These are phyloP conservation scores for Gymnothorax reevesii DNA, from an alignment of 2,797 vertebrate species.

Conservation along the genomic window DNA sequence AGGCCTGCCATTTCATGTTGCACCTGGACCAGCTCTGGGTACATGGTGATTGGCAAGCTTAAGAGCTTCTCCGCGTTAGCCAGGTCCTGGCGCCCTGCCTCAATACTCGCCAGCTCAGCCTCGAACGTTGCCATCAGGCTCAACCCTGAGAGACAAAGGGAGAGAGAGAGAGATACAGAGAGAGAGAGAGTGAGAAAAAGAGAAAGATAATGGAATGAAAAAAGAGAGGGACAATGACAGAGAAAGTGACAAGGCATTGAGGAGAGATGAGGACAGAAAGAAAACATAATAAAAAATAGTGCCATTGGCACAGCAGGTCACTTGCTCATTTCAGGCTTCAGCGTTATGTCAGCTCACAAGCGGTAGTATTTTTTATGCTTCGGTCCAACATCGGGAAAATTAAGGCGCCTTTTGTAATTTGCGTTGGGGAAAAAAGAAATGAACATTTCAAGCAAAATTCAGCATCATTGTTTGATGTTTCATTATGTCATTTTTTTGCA, in stretches of 20 bases:
- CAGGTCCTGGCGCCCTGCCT: constrained; percentile 74
- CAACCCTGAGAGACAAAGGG: constrained; percentile 66
- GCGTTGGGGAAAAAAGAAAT: too few species aligned
- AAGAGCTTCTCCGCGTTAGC: constrained; percentile 87
- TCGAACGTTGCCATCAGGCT: constrained; percentile 77
- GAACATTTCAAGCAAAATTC: too few species aligned
- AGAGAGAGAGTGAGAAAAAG: background rate
- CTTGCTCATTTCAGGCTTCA: too few species aligned
- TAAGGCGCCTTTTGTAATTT: too few species aligned
- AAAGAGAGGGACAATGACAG: background rate
- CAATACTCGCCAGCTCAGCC: constrained; percentile 74
- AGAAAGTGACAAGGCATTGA: background rate
- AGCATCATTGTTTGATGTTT: too few species aligned
- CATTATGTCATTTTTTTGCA: too few species aligned
- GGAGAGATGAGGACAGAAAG: background rate
- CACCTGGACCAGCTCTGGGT: constrained; percentile 78
- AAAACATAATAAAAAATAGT: too few species aligned
- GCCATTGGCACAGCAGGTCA: too few species aligned
- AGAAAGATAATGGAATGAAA: background rate
- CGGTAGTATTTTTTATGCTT: too few species aligned
- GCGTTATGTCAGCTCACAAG: too few species aligned
- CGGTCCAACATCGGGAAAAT: too few species aligned
- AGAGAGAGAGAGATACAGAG: background rate
- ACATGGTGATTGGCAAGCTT: constrained; percentile 77
- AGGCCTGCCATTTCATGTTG: constrained; percentile 84